These are phyloP conservation scores for Apis laboriosa DNA, from an alignment of 1,140 invertebrate species.

Conservation along the genomic window DNA sequence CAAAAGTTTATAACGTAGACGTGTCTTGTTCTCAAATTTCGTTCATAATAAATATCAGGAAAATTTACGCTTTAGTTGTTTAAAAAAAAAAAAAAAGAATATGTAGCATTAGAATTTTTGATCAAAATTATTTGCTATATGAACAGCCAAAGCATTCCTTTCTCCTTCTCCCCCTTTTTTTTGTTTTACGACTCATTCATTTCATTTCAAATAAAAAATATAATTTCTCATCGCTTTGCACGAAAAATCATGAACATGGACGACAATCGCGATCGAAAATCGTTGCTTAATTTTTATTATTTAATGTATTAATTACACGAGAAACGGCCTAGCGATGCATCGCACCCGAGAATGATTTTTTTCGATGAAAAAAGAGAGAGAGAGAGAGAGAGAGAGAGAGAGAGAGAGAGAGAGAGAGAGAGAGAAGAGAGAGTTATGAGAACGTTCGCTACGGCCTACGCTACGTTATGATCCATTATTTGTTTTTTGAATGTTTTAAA, in stretches of 20 bases:
- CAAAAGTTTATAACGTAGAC: background rate
- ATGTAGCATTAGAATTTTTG: background rate
- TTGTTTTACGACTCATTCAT: background rate
- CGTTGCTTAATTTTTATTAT: slow-evolving; percentile 26
- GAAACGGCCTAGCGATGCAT: slow-evolving; percentile 47
- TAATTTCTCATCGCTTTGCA: background rate
- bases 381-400: no score
- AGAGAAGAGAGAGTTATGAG: background rate
- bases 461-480: background rate
- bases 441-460: slow-evolving; percentile 40
- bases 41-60: background rate
- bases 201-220: background rate
- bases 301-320: slow-evolving; percentile 25
- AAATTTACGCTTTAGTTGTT: slow-evolving; percentile 20
- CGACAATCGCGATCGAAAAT: background rate
- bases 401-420: slow-evolving; percentile 18
- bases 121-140: background rate
- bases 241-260: slow-evolving; percentile 1
- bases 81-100: background rate
- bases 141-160: slow-evolving; percentile 13
- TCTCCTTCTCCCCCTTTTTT: no score
- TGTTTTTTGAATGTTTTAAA: slow-evolving; percentile 37
- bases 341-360: slow-evolving; percentile 52
- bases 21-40: background rate
- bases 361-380: slow-evolving; percentile 2